Percentiles rank a stretch among this genome's conserved stretches.
Conservation (phyloP, 2,888 invertebrate genomes). For the Leucania comma region DNA sequence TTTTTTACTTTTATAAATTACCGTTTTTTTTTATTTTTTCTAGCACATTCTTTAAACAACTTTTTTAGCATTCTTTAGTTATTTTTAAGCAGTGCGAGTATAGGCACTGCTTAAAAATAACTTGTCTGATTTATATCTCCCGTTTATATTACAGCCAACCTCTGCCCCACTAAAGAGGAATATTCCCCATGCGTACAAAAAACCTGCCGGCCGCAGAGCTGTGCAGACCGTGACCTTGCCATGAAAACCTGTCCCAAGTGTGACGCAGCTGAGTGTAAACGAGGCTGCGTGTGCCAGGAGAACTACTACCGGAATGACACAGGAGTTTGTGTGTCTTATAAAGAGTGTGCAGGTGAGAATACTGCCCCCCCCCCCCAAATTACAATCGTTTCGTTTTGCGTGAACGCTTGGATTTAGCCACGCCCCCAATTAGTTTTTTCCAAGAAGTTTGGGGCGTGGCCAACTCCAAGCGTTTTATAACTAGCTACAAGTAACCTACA, state of each 20-base stretch:
- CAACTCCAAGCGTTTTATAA: too few species aligned
- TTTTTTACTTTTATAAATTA: too few species aligned
- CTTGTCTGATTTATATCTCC: neutral
- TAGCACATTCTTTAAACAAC: neutral
- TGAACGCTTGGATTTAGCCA: too few species aligned
- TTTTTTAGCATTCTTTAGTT: neutral
- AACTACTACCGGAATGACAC: slow-evolving; percentile 45
- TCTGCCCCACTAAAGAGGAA: slow-evolving; percentile 57
- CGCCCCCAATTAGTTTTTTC: too few species aligned
- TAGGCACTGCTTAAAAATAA: too few species aligned
- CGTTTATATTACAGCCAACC: slow-evolving; percentile 48
- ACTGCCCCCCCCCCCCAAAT: too few species aligned
- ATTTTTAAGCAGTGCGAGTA: too few species aligned
- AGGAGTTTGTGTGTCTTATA: slow-evolving; percentile 48
- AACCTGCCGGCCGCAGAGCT: slow-evolving; percentile 46
- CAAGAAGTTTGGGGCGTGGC: too few species aligned
- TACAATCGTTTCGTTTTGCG: too few species aligned
- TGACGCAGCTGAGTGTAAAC: slow-evolving; percentile 20
- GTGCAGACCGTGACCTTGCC: slow-evolving; percentile 27
- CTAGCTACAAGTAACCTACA: too few species aligned
- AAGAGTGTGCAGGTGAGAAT: slow-evolving; percentile 51
- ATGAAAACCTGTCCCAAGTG: slow-evolving; percentile 21
- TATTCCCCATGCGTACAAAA: slow-evolving; percentile 49
- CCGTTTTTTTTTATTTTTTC: too few species aligned
- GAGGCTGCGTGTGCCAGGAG: slow-evolving; percentile 57